Evolutionary conservation across 2,797 vertebrate genomes (phyloP).

Genomic region (Micropoecilia bifurca): DNA sequence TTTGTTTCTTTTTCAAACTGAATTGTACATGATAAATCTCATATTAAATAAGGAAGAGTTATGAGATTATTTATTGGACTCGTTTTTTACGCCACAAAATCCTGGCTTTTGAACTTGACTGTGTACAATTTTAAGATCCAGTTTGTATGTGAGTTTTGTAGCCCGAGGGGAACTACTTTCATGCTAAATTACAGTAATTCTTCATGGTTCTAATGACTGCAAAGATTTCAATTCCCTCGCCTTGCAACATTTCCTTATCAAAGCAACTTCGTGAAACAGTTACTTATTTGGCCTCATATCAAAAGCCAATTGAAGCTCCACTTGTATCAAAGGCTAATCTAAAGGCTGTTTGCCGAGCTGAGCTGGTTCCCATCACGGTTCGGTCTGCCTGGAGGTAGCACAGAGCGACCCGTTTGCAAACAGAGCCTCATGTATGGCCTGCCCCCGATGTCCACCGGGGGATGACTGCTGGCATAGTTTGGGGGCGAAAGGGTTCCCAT

Average conservation of each 20-base stretch:
- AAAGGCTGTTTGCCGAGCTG: conserved; percentile 47
- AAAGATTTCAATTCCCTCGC: conserved; percentile 54
- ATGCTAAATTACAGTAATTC: conserved; percentile 60
- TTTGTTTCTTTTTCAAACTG: background rate
- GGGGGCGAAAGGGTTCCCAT: conserved; percentile 62
- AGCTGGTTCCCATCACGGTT: conserved; percentile 71
- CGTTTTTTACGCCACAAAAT: background rate
- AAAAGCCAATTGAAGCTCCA: conserved; percentile 52
- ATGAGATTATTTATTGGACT: background rate
- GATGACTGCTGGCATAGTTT: conserved; percentile 55
- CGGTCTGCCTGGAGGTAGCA: conserved; percentile 60
- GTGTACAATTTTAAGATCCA: background rate
- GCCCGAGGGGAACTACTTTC: conserved; percentile 65
- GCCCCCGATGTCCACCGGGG: conserved; percentile 44
- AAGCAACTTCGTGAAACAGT: conserved; percentile 69
- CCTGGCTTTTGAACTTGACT: background rate
- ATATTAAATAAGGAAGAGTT: background rate
- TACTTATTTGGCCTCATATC: conserved; percentile 66
- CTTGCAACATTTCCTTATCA: conserved; percentile 74
- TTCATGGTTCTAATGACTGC: conserved; percentile 63
- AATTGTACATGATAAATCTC: background rate
- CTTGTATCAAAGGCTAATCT: conserved; percentile 52
- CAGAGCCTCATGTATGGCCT: conserved; percentile 60
- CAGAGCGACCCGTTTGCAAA: conserved; percentile 50
- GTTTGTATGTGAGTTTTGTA: conserved; percentile 61